Evolutionary conservation across 2,888 invertebrate genomes (phyloP).

Genomic region (Agrotis segetum): DNA sequence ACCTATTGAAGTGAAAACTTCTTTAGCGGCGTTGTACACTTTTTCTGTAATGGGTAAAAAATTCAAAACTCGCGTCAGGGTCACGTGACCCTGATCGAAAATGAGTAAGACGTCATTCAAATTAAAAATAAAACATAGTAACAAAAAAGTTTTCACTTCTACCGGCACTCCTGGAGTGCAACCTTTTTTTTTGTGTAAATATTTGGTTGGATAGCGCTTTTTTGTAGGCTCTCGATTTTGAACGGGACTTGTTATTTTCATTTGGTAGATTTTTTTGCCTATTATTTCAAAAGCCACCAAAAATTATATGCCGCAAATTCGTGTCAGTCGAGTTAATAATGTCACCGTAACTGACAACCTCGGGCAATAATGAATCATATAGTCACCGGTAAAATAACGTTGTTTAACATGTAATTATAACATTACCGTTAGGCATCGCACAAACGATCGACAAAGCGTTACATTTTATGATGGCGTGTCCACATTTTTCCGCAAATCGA

Average conservation of each 20-base stretch:
- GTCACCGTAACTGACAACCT: neutral
- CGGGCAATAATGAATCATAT: slow-evolving; percentile 10
- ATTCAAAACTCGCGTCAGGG: no score
- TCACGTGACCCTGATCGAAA: no score
- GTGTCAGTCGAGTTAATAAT: neutral
- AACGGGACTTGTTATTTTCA: neutral
- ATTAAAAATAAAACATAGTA: no score
- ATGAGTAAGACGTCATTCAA: no score
- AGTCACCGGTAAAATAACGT: slow-evolving; percentile 16
- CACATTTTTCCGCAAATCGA: slow-evolving; percentile 45
- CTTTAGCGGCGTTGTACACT: no score
- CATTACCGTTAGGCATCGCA: slow-evolving; percentile 25
- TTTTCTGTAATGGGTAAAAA: no score
- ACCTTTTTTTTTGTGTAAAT: slow-evolving; percentile 62
- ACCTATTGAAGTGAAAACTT: no score
- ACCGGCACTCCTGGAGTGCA: no score
- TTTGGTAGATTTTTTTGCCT: neutral
- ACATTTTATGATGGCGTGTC: slow-evolving; percentile 47
- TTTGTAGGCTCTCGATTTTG: slow-evolving; percentile 22
- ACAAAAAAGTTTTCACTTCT: no score
- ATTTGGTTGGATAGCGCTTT: slow-evolving; percentile 53
- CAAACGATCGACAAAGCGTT: slow-evolving; percentile 43
- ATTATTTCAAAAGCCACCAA: neutral
- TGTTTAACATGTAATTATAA: slow-evolving; percentile 34
- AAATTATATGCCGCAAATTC: neutral